A percentile compares a stretch with the other conserved stretches of the same genome.
These are phyloP conservation scores for Plecotus auritus DNA, from an alignment of 2,113 vertebrate genomes.

Conservation along the genomic window DNA sequence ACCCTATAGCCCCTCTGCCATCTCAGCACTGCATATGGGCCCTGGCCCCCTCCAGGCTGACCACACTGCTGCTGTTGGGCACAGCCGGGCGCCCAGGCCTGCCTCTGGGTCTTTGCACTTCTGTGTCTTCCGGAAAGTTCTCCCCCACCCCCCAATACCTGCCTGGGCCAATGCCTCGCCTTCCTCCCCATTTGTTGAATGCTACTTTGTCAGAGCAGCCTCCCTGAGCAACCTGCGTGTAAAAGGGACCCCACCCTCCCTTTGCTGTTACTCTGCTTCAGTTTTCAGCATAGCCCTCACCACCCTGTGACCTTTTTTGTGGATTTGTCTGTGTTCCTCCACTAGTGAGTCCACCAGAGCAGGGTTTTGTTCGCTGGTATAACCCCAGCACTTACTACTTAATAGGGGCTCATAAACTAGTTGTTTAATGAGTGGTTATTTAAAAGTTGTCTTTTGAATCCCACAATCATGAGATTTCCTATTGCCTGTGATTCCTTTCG, in stretches of 20 bases:
- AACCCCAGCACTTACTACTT: neutral
- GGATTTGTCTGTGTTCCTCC: neutral
- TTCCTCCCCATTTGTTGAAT: neutral
- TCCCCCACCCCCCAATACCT: neutral
- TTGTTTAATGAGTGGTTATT: neutral
- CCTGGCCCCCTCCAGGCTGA: rapidly evolving
- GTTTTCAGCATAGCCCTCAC: neutral
- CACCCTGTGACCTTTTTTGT: neutral
- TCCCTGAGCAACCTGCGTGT: neutral
- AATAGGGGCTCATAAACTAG: neutral
- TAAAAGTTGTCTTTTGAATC: neutral
- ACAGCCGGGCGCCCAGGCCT: neutral
- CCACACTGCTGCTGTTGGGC: neutral
- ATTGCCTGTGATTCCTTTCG: neutral
- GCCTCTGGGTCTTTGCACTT: neutral
- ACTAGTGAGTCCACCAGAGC: neutral
- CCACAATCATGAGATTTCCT: neutral
- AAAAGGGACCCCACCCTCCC: neutral
- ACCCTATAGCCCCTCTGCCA: rapidly evolving
- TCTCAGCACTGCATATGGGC: neutral
- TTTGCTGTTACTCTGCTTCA: neutral
- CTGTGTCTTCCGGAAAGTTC: neutral
- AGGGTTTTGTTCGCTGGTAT: neutral
- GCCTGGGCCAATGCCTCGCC: neutral
- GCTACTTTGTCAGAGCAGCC: neutral